phyloP scores from a whole-genome alignment of 1,140 invertebrate genomes.

The Drosophila obscura region DNA sequence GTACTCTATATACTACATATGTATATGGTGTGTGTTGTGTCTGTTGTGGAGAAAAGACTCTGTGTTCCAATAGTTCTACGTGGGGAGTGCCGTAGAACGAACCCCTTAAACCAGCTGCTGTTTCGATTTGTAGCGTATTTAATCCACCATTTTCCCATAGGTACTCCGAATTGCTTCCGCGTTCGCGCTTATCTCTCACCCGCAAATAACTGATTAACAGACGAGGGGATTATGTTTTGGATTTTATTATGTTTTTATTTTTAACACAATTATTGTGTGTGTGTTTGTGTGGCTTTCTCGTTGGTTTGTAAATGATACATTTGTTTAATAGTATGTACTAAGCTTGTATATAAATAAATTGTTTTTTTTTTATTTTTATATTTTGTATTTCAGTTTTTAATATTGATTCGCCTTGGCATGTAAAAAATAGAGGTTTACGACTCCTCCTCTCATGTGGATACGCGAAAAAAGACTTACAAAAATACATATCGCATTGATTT shows the following conservation, averaged over 20 bases:
- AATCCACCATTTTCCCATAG: neutral
- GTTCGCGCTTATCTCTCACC: slow-evolving; percentile 18
- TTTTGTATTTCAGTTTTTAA: neutral
- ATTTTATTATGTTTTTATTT: slow-evolving; percentile 60
- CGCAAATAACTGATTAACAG: slow-evolving; percentile 21
- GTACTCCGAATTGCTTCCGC: neutral
- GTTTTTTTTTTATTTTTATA: slow-evolving; percentile 1
- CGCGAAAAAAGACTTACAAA: slow-evolving; percentile 75
- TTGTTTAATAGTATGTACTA: slow-evolving; percentile 36
- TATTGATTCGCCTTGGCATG: slow-evolving; percentile 58
- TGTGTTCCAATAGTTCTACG: slow-evolving; percentile 12
- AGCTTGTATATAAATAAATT: slow-evolving; percentile 67
- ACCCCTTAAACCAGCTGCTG: no score
- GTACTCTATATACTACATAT: slow-evolving; percentile 4
- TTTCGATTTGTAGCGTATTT: no score
- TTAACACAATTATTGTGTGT: slow-evolving; percentile 69
- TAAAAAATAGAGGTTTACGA: slow-evolving; percentile 54
- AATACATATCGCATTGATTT: slow-evolving; percentile 79
- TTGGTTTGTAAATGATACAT: slow-evolving; percentile 56
- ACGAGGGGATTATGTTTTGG: slow-evolving; percentile 25
- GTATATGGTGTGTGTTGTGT: slow-evolving; percentile 3
- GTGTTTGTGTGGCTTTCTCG: slow-evolving; percentile 48
- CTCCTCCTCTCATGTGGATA: slow-evolving; percentile 24
- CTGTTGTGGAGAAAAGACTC: neutral
- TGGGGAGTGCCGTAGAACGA: no score